Base-by-base conservation (phyloP, 2,797 vertebrate species). In the Zalophus californianus region DNA sequence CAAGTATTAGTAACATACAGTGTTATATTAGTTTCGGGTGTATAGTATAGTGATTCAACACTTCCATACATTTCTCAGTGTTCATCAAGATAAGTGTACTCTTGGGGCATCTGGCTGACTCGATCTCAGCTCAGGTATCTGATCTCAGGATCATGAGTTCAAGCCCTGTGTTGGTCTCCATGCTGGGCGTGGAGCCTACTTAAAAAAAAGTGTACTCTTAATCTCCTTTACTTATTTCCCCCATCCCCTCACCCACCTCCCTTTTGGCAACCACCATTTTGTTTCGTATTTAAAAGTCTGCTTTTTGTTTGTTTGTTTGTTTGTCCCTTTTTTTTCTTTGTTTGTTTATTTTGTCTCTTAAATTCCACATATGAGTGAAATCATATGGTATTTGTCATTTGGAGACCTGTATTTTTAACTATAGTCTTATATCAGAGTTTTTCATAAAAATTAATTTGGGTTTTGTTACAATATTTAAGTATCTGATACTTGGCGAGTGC, bases 381-480 rank as follows among this genome's bases (percentile, higher is more conserved):
- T 77, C 73, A 50, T 48, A 50, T 1, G 15, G 73, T 32, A 32
- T 50, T 10, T 18, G 9, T 50, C 66, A 68, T 10, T 68, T 35
- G 35, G 73, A 75, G 73, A 77, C 44, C 94, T 77, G 20, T 72
- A 18, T 58, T 90, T 92, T 94, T 82, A 94, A 80, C 32, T 83
- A 38, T 85, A 82, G 48, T 56, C 62, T 80, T 64, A 77, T 9
- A 56, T 11, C 25, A n/a, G 12, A 72, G 72, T 50, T 86, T 83
- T 77, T 83, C 4, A 41, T 70, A 38, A 32, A 54, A n/a, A 25
- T 84, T 60, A 56, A 68, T 90, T 72, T 54, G 64, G 35, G 25
- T 25, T 92, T 66, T 9, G 52, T 27, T 91, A 27, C 48, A 16
- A 58, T 83, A 35, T 56, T 73, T 90, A 79, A 75, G 16, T 70